phyloP scores from a whole-genome alignment of 2,888 invertebrate species.

The Heliconius charithonia region DNA sequence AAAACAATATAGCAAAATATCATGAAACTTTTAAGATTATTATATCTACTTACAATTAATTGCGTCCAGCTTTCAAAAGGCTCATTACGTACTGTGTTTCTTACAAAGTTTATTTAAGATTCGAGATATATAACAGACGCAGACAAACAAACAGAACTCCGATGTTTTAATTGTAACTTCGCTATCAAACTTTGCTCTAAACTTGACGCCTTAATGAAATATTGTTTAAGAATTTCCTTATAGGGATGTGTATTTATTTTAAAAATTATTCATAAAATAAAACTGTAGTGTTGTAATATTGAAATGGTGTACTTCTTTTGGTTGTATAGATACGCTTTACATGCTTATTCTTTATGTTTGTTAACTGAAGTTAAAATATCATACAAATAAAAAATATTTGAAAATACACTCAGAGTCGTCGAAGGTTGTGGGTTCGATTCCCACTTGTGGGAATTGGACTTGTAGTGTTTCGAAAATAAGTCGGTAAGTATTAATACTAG shows the following conservation, averaged over 20 bases:
- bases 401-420: too few relatives aligned
- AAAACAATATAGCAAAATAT: neutral
- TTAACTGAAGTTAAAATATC: too few relatives aligned
- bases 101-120: conserved; percentile 42
- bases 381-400: too few relatives aligned
- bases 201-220: conserved; percentile 50
- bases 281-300: neutral
- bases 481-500: neutral
- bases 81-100: conserved; percentile 33
- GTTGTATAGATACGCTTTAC: neutral
- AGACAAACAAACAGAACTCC: conserved; percentile 44
- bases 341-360: neutral
- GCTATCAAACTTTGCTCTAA: conserved; percentile 51
- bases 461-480: too few relatives aligned
- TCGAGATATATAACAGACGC: conserved; percentile 46
- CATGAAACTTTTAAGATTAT: neutral
- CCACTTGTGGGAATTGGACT: neutral
- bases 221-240: conserved; percentile 43
- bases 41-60: conserved; percentile 8
- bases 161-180: conserved; percentile 61
- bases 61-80: conserved; percentile 18
- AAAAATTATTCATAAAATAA: conserved; percentile 16
- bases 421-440: too few relatives aligned
- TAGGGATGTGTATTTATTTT: conserved; percentile 36
- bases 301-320: neutral